phyloP scores from a whole-genome alignment of 2,888 invertebrate species.

The Drosophila percnosoma region DNA sequence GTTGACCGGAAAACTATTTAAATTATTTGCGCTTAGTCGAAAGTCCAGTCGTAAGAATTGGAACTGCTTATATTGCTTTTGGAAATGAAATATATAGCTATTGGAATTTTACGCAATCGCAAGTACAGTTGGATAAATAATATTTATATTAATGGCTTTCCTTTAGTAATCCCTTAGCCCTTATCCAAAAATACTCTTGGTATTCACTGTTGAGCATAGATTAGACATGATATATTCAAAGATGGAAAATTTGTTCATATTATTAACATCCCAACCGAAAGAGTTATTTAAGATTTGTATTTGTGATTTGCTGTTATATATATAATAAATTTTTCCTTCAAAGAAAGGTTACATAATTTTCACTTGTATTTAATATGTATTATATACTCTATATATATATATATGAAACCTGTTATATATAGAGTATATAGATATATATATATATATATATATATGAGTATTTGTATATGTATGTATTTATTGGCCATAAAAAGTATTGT shows the following conservation, averaged over 20 bases:
- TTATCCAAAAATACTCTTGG: too few relatives aligned
- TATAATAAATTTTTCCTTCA: background rate
- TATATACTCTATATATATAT: background rate
- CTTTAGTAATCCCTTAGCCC: background rate
- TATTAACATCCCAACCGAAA: background rate
- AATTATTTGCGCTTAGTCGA: slow-evolving; percentile 1
- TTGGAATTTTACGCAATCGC: background rate
- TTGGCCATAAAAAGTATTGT: slow-evolving; percentile 1
- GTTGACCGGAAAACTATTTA: too few relatives aligned
- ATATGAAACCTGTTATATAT: background rate
- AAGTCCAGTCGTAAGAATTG: background rate
- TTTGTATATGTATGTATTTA: background rate
- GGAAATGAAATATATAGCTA: background rate
- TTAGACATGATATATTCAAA: background rate
- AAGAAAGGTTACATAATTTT: slow-evolving; percentile 15
- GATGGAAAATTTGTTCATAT: background rate
- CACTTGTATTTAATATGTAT: background rate
- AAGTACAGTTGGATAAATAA: background rate
- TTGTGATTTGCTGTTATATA: background rate
- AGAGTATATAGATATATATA: background rate
- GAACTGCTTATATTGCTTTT: background rate
- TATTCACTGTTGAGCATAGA: background rate
- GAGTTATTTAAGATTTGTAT: background rate
- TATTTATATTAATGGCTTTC: background rate
- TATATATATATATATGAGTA: background rate